These are phyloP conservation scores for Pipistrellus kuhlii DNA, from an alignment of 2,797 vertebrate species.

Conservation along the genomic window DNA sequence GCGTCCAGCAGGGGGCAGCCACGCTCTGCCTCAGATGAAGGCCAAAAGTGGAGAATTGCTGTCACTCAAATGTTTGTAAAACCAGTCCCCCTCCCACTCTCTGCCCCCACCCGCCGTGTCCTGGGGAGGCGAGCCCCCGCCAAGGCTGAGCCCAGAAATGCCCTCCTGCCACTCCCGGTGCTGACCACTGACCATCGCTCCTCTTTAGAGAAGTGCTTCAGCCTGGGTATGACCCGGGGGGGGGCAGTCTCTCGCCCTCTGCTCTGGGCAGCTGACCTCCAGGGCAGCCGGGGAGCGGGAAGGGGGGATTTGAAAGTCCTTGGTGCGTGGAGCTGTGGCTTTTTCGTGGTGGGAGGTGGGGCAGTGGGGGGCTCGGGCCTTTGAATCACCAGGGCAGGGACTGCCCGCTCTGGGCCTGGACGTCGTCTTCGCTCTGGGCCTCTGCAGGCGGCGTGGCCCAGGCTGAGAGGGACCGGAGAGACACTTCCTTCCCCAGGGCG, in stretches of 20 bases:
- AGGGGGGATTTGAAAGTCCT: neutral
- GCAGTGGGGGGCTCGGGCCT: fast-evolving
- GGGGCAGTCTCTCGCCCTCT: neutral
- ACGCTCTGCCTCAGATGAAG: fast-evolving
- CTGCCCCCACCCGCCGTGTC: too few relatives aligned
- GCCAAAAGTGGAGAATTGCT: fast-evolving
- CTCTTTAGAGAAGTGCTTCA: neutral
- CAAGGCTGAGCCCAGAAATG: neutral
- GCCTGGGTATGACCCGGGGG: too few relatives aligned
- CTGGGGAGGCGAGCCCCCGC: fast-evolving
- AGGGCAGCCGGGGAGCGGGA: too few relatives aligned
- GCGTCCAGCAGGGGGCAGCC: constrained; percentile 58
- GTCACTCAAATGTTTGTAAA: fast-evolving
- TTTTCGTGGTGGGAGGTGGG: neutral
- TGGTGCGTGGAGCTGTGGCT: neutral
- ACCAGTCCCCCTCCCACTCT: too few relatives aligned
- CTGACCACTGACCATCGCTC: fast-evolving
- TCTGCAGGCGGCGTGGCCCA: neutral
- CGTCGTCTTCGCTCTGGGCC: neutral
- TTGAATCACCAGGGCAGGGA: neutral
- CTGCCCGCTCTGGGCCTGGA: fast-evolving
- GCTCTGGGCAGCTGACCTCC: neutral
- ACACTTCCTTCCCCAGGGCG: neutral
- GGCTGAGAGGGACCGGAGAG: neutral
- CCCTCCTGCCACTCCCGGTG: fast-evolving